These are phyloP conservation scores for Pangasius sanitwongsei DNA, from an alignment of 2,797 vertebrate species.

Conservation along the genomic window DNA sequence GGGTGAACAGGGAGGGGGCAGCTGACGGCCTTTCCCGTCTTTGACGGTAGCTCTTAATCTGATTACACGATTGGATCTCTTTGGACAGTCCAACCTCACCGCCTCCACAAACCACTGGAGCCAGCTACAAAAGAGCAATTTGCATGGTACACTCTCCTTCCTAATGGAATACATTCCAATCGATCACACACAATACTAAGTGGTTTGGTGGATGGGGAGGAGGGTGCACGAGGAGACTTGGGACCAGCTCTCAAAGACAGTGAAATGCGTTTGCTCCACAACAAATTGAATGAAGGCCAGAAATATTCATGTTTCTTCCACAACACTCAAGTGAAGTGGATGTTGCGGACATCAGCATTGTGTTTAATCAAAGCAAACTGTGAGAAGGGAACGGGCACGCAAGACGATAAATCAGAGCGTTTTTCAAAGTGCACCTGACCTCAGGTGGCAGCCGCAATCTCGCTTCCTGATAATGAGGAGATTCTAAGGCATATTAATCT, in stretches of 20 bases:
- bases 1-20: conserved; percentile 52
- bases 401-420: conserved; percentile 71
- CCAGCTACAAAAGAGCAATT: conserved; percentile 75
- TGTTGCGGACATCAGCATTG: conserved; percentile 66
- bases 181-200: conserved; percentile 67
- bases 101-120: conserved; percentile 63
- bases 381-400: conserved; percentile 58
- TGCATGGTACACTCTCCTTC: conserved; percentile 72
- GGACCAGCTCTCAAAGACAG: conserved; percentile 66
- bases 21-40: conserved; percentile 65
- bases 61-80: conserved; percentile 65
- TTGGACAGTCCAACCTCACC: conserved; percentile 57
- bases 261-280: conserved; percentile 73
- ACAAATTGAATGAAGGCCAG: conserved; percentile 69
- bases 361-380: conserved; percentile 67
- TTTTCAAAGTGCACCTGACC: conserved; percentile 67
- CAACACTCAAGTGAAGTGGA: conserved; percentile 44
- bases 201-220: conserved; percentile 42
- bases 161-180: conserved; percentile 71
- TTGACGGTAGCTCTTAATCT: conserved; percentile 74
- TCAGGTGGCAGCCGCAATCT: conserved; percentile 61
- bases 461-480: conserved; percentile 63
- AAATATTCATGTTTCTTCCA: conserved; percentile 25
- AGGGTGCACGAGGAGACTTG: conserved; percentile 56
- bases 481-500: conserved; percentile 11